A percentile compares a stretch with the other conserved stretches of the same genome.
Conservation (phyloP, 2,797 vertebrate genomes). For the Lacerta agilis region DNA sequence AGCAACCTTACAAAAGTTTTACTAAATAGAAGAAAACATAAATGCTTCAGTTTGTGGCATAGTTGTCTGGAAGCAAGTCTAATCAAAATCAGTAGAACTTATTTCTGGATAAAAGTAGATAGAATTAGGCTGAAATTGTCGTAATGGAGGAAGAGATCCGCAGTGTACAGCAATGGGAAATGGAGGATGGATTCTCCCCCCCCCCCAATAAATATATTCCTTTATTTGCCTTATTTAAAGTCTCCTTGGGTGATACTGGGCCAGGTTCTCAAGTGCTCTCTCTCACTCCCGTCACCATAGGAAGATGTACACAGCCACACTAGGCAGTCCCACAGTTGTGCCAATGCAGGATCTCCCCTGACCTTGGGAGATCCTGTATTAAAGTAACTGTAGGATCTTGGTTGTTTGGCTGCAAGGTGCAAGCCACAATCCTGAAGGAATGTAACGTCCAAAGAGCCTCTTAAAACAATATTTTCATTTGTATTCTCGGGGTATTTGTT, state of each 20-base stretch:
- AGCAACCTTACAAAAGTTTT: neutral
- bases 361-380: neutral
- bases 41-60: neutral
- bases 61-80: neutral
- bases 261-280: neutral
- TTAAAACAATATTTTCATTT: neutral
- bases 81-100: neutral
- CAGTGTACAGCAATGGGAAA: neutral
- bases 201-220: conserved; percentile 9
- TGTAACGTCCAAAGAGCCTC: neutral
- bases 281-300: neutral
- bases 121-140: neutral
- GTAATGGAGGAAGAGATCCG: neutral
- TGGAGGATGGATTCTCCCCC: conserved; percentile 4
- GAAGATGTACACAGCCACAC: too few species aligned
- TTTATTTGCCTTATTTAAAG: neutral
- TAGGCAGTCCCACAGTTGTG: neutral
- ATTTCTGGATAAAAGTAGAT: neutral
- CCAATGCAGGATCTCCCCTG: neutral
- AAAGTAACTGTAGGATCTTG: neutral
- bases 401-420: neutral
- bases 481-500: conserved; percentile 17
- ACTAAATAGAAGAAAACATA: neutral
- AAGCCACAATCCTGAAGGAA: neutral
- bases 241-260: neutral